Evolutionary conservation across 1,140 invertebrate species (phyloP), one percentile per base, ranked within the genome.

Genomic region (Coptotermes formosanus): DNA sequence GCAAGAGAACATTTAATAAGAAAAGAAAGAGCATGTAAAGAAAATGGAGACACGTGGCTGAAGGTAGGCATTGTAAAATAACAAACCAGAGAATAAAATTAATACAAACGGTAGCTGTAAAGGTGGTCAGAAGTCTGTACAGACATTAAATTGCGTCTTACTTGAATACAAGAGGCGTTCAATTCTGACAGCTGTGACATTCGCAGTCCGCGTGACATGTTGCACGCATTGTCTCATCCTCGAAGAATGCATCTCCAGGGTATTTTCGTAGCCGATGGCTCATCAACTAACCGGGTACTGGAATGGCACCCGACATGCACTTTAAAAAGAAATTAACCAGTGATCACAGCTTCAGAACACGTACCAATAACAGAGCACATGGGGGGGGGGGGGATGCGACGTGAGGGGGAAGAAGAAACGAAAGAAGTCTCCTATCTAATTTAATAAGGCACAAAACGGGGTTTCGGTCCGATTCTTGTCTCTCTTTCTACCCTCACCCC

Each of bases 311-410:
- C 59, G 85, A 32, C 55, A 59, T 75, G 85, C 85, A 85, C 85
- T 85, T 85, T 85, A 85, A 85, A 85, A 85, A 85, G 85, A 85
- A 85, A 85, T 85, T 85, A 85, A 64, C 75, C 55, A 82, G 38
- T 45, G 85, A 85, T 85, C 85, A 44, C 32, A 75, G 64, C 45
- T 85, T 52, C 85, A 85, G 85, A 81, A 85, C 85, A 85, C 85
- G 85, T 85, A 64, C 52, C 64, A 85, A 81, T 85, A 85, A 81
- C 85, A 85, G 59, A 38, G 38, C n/a, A 43, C 6, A 4, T 8
- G 14, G n/a, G 25, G 83, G 44, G 44, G 55, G 11, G 7, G 30
- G 7, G 8, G 83, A 48, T 21, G 44, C 44, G 83, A 84, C 45
- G n/a, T 30, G 83, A 52, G 52, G 59, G 55, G 84, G 85, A 75